Evolutionary conservation across 2,113 vertebrate species (phyloP).

Genomic region (Phaethornis superciliosus): DNA sequence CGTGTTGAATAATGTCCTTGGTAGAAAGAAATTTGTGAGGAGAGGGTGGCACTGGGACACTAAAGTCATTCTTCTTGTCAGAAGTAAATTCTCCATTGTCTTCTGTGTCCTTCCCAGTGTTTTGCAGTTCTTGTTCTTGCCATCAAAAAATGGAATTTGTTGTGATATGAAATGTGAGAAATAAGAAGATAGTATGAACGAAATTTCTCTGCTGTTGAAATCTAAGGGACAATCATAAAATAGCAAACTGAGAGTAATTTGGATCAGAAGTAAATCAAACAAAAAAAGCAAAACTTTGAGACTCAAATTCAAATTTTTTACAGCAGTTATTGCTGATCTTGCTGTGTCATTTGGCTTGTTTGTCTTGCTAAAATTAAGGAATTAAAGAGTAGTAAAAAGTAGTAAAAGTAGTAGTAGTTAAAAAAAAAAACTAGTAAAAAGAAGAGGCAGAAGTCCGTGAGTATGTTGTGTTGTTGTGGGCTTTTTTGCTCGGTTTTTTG

Average conservation of each 20-base stretch:
- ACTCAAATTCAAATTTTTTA: background rate
- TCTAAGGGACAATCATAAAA: background rate
- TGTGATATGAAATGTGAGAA: background rate
- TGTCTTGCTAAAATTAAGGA: background rate
- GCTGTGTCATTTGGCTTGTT: background rate
- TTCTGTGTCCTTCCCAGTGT: background rate
- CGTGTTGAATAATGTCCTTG: background rate
- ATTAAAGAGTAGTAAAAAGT: too few species aligned
- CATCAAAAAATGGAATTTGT: background rate
- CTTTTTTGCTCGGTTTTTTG: background rate
- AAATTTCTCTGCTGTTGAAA: background rate
- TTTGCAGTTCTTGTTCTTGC: background rate
- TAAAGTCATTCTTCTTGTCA: conserved; percentile 34
- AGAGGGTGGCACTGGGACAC: background rate
- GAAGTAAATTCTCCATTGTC: background rate
- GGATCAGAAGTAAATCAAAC: background rate
- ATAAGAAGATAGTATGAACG: background rate
- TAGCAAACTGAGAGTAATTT: background rate
- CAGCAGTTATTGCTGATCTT: background rate
- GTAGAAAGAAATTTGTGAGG: background rate
- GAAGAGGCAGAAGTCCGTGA: too few species aligned
- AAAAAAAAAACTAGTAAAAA: too few species aligned
- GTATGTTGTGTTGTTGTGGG: too few species aligned
- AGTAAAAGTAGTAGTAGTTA: too few species aligned
- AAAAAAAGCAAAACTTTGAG: background rate